phyloP scores from a whole-genome alignment of 1,140 invertebrate genomes.

The Brachionus angularis region DNA sequence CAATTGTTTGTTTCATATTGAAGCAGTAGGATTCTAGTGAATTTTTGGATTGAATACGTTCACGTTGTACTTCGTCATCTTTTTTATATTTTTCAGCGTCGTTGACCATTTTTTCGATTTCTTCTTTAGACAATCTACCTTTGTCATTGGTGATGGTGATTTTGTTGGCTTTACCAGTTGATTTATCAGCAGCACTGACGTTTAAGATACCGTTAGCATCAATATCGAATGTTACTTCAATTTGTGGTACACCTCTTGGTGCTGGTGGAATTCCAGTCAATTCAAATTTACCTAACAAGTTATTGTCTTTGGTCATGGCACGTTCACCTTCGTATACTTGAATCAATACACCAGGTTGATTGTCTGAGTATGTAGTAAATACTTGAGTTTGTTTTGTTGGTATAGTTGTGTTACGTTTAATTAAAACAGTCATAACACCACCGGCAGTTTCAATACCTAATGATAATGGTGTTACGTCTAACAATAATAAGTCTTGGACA shows the following conservation, averaged over 20 bases:
- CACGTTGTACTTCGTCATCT: conserved; percentile 81
- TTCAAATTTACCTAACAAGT: conserved; percentile 86
- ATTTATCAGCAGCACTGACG: conserved; percentile 62
- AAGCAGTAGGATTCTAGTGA: conserved; percentile 91
- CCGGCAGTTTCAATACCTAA: conserved; percentile 94
- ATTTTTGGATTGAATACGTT: conserved; percentile 77
- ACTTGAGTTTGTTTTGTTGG: conserved; percentile 91
- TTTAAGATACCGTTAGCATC: conserved; percentile 62
- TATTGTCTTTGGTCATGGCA: conserved; percentile 67
- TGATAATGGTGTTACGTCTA: conserved; percentile 89
- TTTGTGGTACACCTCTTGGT: conserved; percentile 85
- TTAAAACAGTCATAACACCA: conserved; percentile 89
- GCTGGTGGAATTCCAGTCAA: conserved; percentile 89
- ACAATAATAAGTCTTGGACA: conserved; percentile 79
- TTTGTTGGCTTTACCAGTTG: conserved; percentile 91
- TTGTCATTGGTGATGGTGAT: conserved; percentile 98
- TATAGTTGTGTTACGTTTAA: conserved; percentile 92
- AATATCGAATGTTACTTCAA: conserved; percentile 65
- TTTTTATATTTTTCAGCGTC: conserved; percentile 89
- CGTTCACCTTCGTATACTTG: conserved; percentile 66
- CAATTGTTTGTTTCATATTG: conserved; percentile 81
- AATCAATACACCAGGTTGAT: conserved; percentile 81
- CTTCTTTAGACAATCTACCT: conserved; percentile 84
- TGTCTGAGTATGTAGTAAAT: conserved; percentile 93
- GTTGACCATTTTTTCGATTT: conserved; percentile 94